phyloP scores from a whole-genome alignment of 2,888 invertebrate genomes.

The Caenorhabditis zanzibari region DNA sequence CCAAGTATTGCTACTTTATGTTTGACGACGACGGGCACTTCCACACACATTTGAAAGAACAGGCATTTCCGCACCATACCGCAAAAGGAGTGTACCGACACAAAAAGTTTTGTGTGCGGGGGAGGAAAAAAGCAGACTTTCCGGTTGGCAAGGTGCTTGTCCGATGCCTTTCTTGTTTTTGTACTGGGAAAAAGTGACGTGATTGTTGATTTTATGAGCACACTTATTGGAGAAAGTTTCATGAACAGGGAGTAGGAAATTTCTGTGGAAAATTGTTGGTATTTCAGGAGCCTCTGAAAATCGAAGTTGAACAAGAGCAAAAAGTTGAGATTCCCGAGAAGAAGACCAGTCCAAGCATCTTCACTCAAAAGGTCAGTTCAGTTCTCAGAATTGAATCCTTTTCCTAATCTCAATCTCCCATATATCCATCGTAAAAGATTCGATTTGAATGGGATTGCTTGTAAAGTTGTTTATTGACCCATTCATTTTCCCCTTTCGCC shows the following conservation, averaged over 20 bases:
- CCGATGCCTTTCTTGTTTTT: conserved; percentile 17
- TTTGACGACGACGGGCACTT: conserved; percentile 32
- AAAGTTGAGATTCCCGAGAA: conserved; percentile 50
- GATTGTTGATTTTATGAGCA: conserved; percentile 60
- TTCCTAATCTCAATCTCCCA: neutral
- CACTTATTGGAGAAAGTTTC: neutral
- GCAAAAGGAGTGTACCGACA: conserved; percentile 46
- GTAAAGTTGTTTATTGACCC: conserved; percentile 62
- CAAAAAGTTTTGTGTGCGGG: conserved; percentile 8
- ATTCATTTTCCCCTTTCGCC: conserved; percentile 6
- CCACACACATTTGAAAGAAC: conserved; percentile 34
- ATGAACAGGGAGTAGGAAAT: too few relatives aligned
- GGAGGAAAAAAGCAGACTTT: conserved; percentile 37
- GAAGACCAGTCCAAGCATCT: conserved; percentile 56
- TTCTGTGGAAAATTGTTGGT: too few relatives aligned
- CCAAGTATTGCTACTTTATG: conserved; percentile 39
- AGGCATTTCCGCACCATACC: conserved; percentile 47
- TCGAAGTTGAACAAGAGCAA: conserved; percentile 43
- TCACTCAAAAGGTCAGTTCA: conserved; percentile 64
- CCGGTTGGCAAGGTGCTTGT: conserved; percentile 42
- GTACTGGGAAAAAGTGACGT: conserved; percentile 49
- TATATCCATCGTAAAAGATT: conserved; percentile 8
- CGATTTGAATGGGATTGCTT: conserved; percentile 47
- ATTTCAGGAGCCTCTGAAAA: conserved; percentile 62
- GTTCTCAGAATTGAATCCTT: neutral